A percentile compares a stretch with the other conserved stretches of the same genome.
Evolutionary conservation across 2,113 vertebrate genomes (phyloP).

Genomic region (Pluvialis apricaria): DNA sequence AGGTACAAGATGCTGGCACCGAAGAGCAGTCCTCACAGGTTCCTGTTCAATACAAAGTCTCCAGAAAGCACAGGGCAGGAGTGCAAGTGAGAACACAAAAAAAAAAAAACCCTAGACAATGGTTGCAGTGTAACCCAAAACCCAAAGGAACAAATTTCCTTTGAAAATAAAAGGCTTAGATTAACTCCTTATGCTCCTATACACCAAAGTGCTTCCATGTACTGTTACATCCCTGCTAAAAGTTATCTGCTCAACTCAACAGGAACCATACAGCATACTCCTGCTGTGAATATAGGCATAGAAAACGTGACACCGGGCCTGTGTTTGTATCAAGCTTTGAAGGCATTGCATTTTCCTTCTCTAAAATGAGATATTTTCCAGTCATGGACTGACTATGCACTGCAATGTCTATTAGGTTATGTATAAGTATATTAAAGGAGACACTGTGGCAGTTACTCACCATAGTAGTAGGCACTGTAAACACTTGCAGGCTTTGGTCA

Average conservation of each 20-base stretch:
- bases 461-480: not conserved
- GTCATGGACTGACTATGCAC: not conserved
- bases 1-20: fast-evolving
- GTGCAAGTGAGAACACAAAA: not conserved
- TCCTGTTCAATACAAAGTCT: not conserved
- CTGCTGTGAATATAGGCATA: not conserved
- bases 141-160: not conserved
- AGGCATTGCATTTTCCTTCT: not conserved
- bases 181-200: not conserved
- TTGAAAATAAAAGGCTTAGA: not conserved
- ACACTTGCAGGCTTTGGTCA: not conserved
- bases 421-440: not conserved
- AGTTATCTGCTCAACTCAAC: not conserved
- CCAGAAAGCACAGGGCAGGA: not conserved
- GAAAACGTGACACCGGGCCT: not conserved
- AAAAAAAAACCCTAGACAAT: fast-evolving
- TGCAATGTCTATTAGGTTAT: not conserved
- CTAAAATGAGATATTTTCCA: not conserved
- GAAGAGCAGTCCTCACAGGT: not conserved
- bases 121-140: not conserved
- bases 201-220: not conserved
- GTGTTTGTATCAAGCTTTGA: not conserved
- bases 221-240: not conserved
- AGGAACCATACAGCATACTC: not conserved
- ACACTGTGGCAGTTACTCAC: not conserved